A percentile compares a stretch with the other conserved stretches of the same genome.
Evolutionary conservation across 92 coral and sea anemone genomes (phyloP).

Genomic region (Porites lobata): DNA sequence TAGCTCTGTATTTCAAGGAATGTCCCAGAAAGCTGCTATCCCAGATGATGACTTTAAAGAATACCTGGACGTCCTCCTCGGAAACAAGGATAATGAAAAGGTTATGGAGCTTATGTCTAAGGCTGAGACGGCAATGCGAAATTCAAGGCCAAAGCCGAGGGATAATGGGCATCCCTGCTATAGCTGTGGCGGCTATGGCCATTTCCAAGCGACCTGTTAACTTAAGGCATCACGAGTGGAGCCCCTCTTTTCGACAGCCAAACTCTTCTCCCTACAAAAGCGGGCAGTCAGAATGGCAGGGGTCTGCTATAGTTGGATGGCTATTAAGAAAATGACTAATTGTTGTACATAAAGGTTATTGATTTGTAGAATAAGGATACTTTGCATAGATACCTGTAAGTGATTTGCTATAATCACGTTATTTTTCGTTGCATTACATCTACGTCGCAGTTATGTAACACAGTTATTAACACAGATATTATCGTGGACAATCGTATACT

Average conservation of each 20-base stretch:
- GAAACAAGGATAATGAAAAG: constrained; percentile 27
- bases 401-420: too few species aligned
- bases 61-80: constrained; percentile 1
- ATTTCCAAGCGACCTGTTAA: constrained; percentile 7
- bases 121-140: constrained; percentile 35
- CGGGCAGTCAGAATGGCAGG: too few species aligned
- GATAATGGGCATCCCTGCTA: constrained; percentile 7
- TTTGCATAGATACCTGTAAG: too few species aligned
- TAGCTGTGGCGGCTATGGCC: constrained; percentile 3
- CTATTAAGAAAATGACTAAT: too few species aligned
- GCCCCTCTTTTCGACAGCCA: background rate
- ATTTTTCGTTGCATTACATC: too few species aligned
- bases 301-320: too few species aligned
- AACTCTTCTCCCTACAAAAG: background rate
- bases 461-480: too few species aligned
- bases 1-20: background rate
- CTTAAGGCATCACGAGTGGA: constrained; percentile 7
- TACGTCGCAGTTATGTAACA: too few species aligned
- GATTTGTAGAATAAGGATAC: too few species aligned
- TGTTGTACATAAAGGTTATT: too few species aligned
- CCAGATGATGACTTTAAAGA: background rate
- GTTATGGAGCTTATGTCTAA: constrained; percentile 29
- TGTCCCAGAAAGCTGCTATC: constrained; percentile 1
- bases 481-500: too few species aligned
- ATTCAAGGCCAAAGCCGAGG: constrained; percentile 4